phyloP scores from a whole-genome alignment of 1,140 invertebrate species.

The Aporrectodea caliginosa region DNA sequence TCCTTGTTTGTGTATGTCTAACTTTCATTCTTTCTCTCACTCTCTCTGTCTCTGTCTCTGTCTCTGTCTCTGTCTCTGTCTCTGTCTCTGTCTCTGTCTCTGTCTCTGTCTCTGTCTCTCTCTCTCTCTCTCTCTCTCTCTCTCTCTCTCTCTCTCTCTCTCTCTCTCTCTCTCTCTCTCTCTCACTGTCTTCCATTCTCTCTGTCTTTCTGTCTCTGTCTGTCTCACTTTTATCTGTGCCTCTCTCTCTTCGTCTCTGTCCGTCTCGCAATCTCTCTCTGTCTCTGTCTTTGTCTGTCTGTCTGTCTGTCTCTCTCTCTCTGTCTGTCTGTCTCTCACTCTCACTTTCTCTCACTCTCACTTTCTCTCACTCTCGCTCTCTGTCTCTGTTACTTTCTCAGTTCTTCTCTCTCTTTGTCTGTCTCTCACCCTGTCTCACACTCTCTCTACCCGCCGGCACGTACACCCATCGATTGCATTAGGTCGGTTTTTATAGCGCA shows the following conservation, averaged over 20 bases:
- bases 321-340: too few relatives aligned
- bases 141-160: not conserved
- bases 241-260: not conserved
- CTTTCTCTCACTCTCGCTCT: too few relatives aligned
- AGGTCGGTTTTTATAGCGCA: too few relatives aligned
- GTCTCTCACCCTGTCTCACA: too few relatives aligned
- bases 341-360: too few relatives aligned
- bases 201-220: not conserved
- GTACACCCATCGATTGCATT: too few relatives aligned
- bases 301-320: too few relatives aligned
- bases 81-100: not conserved
- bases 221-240: not conserved
- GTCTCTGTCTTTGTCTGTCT: too few relatives aligned
- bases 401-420: too few relatives aligned
- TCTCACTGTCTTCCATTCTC: not conserved
- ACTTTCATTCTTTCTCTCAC: not conserved
- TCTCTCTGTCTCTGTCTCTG: conserved; percentile 1
- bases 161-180: not conserved
- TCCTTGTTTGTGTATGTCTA: not conserved
- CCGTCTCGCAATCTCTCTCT: not conserved
- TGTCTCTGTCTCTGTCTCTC: not conserved
- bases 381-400: too few relatives aligned
- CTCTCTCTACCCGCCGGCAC: too few relatives aligned
- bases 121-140: not conserved
- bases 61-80: not conserved